Evolutionary conservation across 2,888 invertebrate species (phyloP), one percentile per base, ranked within the genome.

Genomic region (Drosophila stalkeri): DNA sequence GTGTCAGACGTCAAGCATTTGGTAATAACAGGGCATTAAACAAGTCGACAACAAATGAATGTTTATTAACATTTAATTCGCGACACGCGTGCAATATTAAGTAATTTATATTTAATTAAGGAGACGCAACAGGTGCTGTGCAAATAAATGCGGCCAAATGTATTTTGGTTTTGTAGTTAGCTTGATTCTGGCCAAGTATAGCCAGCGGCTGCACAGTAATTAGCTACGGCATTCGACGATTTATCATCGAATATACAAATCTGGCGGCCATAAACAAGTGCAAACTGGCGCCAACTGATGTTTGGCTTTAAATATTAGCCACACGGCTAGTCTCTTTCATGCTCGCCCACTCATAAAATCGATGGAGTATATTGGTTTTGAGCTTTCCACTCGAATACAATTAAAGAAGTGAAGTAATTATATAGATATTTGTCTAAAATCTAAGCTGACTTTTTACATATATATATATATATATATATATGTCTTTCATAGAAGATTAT

Each of bases 221-320:
- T 85, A 87, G 87, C 79, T 49, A 59, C 54, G 74, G 78, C 78
- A 80, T 76, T 78, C 71, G 76, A n/a, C 78, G 76, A 85, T 85
- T 85, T 85, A 85, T 85, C 87, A 85, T 75, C 70, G 63, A 72
- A 41, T 55, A 9, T 31, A 55, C 27, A 41, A 84, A 80, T 82
- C 73, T 81, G 79, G 59, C 68, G 72, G 67, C 59, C 69, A 81
- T 85, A 85, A 82, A 75, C 76, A 81, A 85, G 81, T 71, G 59
- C 61, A 33, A 70, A 46, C 56, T 72, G 78, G 78, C 79, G 80
- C 79, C 80, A 75, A 41, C 59, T 60, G 31, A 47, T 49, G 64
- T 44, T 64, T 72, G 69, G 72, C 65, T 69, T 69, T 64, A 72
- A 61, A 63, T 77, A 72, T 66, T 75, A 66, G 70, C 67, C 67